Evolutionary conservation across 2,113 vertebrate species (phyloP).

Genomic region (Pseudolaguvia tuberculata): DNA sequence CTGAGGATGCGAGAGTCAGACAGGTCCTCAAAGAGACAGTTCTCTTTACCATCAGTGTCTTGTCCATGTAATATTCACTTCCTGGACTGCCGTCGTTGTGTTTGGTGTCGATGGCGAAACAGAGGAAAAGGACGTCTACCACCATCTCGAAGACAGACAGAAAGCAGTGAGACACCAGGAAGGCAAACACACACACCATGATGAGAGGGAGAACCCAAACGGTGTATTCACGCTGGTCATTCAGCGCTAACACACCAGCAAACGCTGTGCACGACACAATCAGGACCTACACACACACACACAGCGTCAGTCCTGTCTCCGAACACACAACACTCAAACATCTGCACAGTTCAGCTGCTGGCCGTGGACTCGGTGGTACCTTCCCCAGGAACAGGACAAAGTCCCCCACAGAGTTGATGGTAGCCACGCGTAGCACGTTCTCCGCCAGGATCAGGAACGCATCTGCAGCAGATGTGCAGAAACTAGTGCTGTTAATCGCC

Average conservation of each 20-base stretch:
- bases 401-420: conserved; percentile 95
- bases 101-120: conserved; percentile 94
- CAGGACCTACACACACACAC: conserved; percentile 72
- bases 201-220: conserved; percentile 94
- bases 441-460: conserved; percentile 92
- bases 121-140: conserved; percentile 96
- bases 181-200: conserved; percentile 94
- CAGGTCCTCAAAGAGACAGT: no score
- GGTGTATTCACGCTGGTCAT: conserved; percentile 93
- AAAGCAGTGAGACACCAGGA: conserved; percentile 97
- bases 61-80: conserved; percentile 96
- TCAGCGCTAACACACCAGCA: conserved; percentile 85
- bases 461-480: conserved; percentile 95
- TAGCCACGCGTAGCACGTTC: conserved; percentile 87
- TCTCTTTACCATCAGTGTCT: conserved; percentile 86
- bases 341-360: not conserved
- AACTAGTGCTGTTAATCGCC: conserved; percentile 96
- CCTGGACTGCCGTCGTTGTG: conserved; percentile 93
- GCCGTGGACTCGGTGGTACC: conserved; percentile 61
- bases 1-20: no score
- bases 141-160: conserved; percentile 97
- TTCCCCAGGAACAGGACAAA: conserved; percentile 97
- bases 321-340: not conserved
- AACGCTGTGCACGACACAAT: conserved; percentile 89
- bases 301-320: not conserved